Base-by-base conservation (phyloP, 30 jellyfish, hydroid and myxozoan species). In the Aurelia coerulea region DNA sequence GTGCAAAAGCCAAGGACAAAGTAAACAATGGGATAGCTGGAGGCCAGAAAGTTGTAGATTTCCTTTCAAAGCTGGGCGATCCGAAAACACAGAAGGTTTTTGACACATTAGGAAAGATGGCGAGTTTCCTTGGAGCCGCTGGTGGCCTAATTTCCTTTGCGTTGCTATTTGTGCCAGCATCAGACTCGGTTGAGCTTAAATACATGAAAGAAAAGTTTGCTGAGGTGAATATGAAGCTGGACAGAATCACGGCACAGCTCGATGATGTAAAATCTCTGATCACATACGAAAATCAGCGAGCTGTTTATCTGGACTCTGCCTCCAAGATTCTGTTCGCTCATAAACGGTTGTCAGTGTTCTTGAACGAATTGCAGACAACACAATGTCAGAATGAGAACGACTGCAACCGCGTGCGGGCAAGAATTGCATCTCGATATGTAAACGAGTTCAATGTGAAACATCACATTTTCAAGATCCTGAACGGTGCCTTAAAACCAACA, bases 171-270 rank as follows among this genome's bases (percentile, higher is more conserved):
- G 66, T 70, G 13, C 85, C 84, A 18, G 39, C 41, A 52, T 39
- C 54, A 11, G 88, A 78, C 58, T 81, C 91, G 0, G 78, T 53
- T n/a, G 85, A 81, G 85, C 65, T 81, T 54, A 54, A 29, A 49
- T 68, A 0, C 78, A 81, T 81, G 91, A 81, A 68, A 52, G 53
- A 53, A 51, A 70, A 70, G 59, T 81, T 81, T 51, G 91, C 91
- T 10, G 91, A 81, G 59, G 85, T 81, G 49, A 81, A 81, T 74
- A 81, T 34, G 78, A 81, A 81, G 65, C 58, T 81, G 76, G 91
- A 81, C 79, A 34, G 62, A 50, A 81, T 81, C 41, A 81, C 91
- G 12, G 23, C 83, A 34, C 54, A 81, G 52, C 79, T 81, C 17
- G 91, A 81, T 51, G 60, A 58, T 15, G 50, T 81, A 7, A 58